Evolutionary conservation across 2,113 vertebrate species (phyloP).

Genomic region (Ariopsis seemanni): DNA sequence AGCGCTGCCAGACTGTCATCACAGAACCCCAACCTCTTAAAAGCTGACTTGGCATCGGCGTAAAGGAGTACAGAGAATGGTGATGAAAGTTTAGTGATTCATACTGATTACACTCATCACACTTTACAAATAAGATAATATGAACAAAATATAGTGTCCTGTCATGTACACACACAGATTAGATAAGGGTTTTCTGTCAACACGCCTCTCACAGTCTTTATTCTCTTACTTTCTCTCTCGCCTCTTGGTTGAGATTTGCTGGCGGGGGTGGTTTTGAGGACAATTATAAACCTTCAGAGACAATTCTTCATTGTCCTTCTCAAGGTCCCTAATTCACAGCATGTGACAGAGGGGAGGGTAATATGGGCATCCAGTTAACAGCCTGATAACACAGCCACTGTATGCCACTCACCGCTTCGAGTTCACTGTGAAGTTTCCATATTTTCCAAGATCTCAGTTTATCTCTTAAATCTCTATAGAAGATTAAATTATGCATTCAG

Average conservation of each 20-base stretch:
- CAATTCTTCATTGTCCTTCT: constrained; percentile 68
- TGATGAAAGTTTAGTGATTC: neutral
- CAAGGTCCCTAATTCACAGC: constrained; percentile 65
- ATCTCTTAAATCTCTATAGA: neutral
- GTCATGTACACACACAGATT: constrained; percentile 29
- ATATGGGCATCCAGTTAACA: constrained; percentile 39
- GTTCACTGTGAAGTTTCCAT: constrained; percentile 36
- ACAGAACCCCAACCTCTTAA: neutral
- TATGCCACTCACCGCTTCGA: constrained; percentile 47
- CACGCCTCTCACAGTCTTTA: constrained; percentile 23
- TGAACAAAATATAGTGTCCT: constrained; percentile 13
- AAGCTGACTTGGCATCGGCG: neutral
- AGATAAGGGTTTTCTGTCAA: constrained; percentile 25
- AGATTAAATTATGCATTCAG: neutral
- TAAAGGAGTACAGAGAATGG: neutral
- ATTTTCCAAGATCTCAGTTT: neutral
- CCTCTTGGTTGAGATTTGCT: constrained; percentile 42
- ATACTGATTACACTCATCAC: constrained; percentile 28
- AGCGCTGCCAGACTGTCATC: constrained; percentile 42
- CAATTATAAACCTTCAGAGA: constrained; percentile 55
- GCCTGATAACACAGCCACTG: constrained; percentile 58
- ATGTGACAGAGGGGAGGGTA: constrained; percentile 61
- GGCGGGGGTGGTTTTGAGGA: constrained; percentile 28
- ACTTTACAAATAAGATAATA: constrained; percentile 31
- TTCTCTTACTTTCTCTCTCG: constrained; percentile 15